Percentiles rank a stretch among this genome's conserved stretches.
Conservation (phyloP, 2,113 vertebrate species). For the Lonchura striata region DNA sequence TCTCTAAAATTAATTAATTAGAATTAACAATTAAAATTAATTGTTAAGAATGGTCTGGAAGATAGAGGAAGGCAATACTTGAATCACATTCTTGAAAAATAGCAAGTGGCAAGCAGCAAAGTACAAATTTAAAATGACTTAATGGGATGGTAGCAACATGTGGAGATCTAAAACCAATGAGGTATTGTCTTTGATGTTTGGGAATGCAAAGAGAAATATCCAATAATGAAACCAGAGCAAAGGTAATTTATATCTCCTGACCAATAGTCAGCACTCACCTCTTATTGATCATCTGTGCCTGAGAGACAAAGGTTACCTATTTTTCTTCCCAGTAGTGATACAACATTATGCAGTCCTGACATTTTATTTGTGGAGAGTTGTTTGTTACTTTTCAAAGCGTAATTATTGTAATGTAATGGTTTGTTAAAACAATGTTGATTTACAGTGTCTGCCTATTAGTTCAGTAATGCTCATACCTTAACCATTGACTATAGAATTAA, state of each 20-base stretch:
- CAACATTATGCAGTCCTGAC: not conserved
- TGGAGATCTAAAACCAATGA: not conserved
- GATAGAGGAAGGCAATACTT: not conserved
- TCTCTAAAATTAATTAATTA: not conserved
- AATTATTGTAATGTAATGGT: not conserved
- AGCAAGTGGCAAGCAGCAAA: not conserved
- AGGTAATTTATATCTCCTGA: not conserved
- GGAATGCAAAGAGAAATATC: not conserved
- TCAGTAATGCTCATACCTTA: not conserved
- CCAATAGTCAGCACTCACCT: not conserved
- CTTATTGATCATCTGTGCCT: not conserved
- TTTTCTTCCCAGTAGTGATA: not conserved
- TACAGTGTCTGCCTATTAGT: not conserved
- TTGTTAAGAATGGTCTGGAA: not conserved
- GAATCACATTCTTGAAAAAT: not conserved
- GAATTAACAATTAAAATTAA: not conserved
- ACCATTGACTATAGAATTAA: not conserved
- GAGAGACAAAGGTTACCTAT: not conserved
- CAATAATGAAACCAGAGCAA: not conserved
- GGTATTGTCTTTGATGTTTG: not conserved
- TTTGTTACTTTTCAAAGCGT: not conserved
- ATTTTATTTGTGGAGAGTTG: not conserved
- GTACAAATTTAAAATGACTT: not conserved
- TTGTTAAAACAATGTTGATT: not conserved
- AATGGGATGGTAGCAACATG: not conserved